A percentile compares a stretch with the other conserved stretches of the same genome.
Evolutionary conservation across 2,888 invertebrate species (phyloP).

Genomic region (Chydorus sphaericus): DNA sequence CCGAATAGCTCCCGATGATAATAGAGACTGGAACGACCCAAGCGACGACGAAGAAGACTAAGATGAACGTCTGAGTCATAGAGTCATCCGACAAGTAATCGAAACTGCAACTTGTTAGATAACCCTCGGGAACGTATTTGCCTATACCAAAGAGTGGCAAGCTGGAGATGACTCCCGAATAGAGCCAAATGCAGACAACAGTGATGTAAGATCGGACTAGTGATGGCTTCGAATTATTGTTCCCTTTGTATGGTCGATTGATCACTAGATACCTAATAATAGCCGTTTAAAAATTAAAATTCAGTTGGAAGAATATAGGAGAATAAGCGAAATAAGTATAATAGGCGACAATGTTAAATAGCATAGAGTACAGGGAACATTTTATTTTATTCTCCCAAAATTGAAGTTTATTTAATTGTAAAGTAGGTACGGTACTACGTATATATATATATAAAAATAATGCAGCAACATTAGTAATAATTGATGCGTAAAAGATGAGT

Average conservation of each 20-base stretch:
- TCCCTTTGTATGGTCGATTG: conserved; percentile 27
- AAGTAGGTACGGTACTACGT: no score
- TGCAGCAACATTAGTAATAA: no score
- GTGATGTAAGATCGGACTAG: neutral
- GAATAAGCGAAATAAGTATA: no score
- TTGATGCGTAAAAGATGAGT: no score
- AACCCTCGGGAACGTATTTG: conserved; percentile 30
- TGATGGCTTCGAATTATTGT: conserved; percentile 18
- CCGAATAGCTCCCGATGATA: conserved; percentile 56
- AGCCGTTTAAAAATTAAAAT: no score
- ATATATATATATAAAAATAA: no score
- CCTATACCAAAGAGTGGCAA: conserved; percentile 28
- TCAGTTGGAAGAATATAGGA: no score
- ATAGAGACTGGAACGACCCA: conserved; percentile 55
- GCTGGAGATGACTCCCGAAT: conserved; percentile 24
- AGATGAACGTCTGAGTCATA: conserved; percentile 46
- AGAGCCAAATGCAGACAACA: conserved; percentile 27
- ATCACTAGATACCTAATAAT: conserved; percentile 39
- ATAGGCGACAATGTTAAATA: no score
- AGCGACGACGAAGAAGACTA: conserved; percentile 56
- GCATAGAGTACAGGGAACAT: no score
- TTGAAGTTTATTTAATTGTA: no score
- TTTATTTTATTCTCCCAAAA: no score
- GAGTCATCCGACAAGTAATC: conserved; percentile 25
- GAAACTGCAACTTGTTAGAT: conserved; percentile 30